Evolutionary conservation across 2,888 invertebrate genomes (phyloP).

Genomic region (Mesorhabditis spiculigera): DNA sequence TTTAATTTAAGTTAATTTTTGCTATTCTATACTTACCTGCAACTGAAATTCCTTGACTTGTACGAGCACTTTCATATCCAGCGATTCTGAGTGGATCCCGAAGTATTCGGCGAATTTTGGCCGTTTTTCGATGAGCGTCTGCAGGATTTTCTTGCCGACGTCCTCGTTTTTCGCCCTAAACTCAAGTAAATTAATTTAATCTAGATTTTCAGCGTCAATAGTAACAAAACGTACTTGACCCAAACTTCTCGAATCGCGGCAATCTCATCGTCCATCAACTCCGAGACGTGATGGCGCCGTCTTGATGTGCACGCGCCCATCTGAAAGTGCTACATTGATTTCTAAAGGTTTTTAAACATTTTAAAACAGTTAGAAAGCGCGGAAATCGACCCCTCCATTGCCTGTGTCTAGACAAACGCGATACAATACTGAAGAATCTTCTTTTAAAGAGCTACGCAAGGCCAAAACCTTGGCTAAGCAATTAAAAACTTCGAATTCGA

Average conservation of each 20-base stretch:
- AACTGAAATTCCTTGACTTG: slow-evolving; percentile 48
- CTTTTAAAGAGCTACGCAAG: too few species aligned
- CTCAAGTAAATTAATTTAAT: slow-evolving; percentile 13
- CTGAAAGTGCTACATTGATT: not conserved
- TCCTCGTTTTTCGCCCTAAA: slow-evolving; percentile 48
- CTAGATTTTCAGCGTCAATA: slow-evolving; percentile 10
- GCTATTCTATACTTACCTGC: slow-evolving; percentile 21
- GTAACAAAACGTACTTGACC: slow-evolving; percentile 29
- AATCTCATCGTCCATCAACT: slow-evolving; percentile 43
- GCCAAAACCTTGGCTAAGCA: too few species aligned
- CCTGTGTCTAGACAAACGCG: too few species aligned
- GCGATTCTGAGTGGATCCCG: slow-evolving; percentile 42
- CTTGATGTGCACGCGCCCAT: slow-evolving; percentile 30
- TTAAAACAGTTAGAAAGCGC: not conserved
- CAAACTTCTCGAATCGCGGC: slow-evolving; percentile 45
- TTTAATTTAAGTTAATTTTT: not conserved
- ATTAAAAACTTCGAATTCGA: too few species aligned
- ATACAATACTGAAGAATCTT: too few species aligned
- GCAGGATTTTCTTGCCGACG: slow-evolving; percentile 47
- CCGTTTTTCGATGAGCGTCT: slow-evolving; percentile 44
- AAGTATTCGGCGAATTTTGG: slow-evolving; percentile 53
- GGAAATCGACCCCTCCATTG: not conserved
- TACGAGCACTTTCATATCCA: slow-evolving; percentile 37
- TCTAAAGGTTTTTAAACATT: not conserved
- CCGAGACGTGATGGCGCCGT: slow-evolving; percentile 17